Base-by-base conservation (phyloP, 2,113 vertebrate genomes). In the Lamprotornis superbus region DNA sequence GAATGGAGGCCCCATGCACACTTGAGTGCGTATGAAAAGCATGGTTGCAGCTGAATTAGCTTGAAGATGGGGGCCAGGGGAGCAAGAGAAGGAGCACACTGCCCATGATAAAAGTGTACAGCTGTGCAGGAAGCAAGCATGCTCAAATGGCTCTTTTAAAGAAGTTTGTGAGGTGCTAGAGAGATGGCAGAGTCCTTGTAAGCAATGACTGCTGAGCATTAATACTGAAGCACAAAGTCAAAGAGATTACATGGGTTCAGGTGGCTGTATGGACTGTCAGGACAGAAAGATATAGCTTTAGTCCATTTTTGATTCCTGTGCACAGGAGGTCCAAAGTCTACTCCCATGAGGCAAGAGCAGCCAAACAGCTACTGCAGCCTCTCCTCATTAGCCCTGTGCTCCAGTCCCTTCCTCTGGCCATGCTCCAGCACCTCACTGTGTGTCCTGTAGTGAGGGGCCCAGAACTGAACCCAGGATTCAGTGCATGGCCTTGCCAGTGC, bases 11-110 rank as follows among this genome's bases (percentile, higher is more conserved):
- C 92, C 76, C 59, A 30, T 83, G 65, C 94, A 97, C 96, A 97
- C 93, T 95, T 93, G 92, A 94, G 57, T 97, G 95, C 87, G 83
- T 89, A 95, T 96, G 96, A 97, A 96, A 96, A 93, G 87, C 95
- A 90, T 55, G 63, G 83, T 71, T 78, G 55, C 71, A 89, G 88
- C 73, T 92, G 87, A 95, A 89, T 83, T 88, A 70, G 53, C 80
- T 15, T 81, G 92, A 73, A 70, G 73, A 83, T 39, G 42, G 53
- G 53, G 44, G 37, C 46, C 39, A 9, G 82, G 33, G 52, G 40
- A 71, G 61, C 56, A 53, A 31, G n/a, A 80, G 39, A 57, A 37
- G 39, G 81, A 83, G 63, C 52, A 64, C 30, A 9, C 1, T 70
- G 64, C n/a, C 73, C 39, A 15, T 44, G 24, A 55, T 81, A 15